phyloP scores from a whole-genome alignment of 1,140 invertebrate species.

The Zaprionus tsacasi region DNA sequence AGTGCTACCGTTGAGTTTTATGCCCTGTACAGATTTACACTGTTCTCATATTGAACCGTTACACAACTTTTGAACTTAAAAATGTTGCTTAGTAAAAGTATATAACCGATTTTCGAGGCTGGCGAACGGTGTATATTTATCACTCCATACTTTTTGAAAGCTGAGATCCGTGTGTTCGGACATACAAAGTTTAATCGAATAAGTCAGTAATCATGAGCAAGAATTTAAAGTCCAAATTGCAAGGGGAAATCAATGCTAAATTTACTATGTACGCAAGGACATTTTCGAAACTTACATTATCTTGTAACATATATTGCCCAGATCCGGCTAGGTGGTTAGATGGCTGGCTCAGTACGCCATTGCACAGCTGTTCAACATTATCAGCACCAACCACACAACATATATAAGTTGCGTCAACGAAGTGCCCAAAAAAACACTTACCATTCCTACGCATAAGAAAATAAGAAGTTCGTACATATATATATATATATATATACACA shows the following conservation, averaged over 20 bases:
- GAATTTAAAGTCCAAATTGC: too few species aligned
- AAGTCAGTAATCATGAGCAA: too few species aligned
- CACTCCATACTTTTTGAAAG: too few species aligned
- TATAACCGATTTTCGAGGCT: too few species aligned
- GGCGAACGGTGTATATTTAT: too few species aligned
- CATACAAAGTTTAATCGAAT: too few species aligned
- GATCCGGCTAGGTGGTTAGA: neutral
- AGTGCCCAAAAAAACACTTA: conserved; percentile 48
- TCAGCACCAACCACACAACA: conserved; percentile 60
- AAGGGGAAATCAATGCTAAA: neutral
- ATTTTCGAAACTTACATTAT: conserved; percentile 30
- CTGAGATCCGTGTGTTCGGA: too few species aligned
- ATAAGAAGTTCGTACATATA: neutral
- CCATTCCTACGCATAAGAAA: neutral
- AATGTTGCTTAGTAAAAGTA: too few species aligned
- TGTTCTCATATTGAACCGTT: neutral
- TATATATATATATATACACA: neutral
- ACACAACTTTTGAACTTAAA: too few species aligned
- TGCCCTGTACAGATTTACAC: neutral
- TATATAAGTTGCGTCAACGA: conserved; percentile 8
- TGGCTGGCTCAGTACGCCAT: neutral
- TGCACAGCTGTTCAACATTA: conserved; percentile 53
- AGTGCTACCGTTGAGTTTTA: conserved; percentile 57
- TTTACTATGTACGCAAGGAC: conserved; percentile 19
- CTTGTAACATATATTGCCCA: conserved; percentile 26